Conservation (phyloP, 2,797 vertebrate genomes). For the Chiloscyllium punctatum region DNA sequence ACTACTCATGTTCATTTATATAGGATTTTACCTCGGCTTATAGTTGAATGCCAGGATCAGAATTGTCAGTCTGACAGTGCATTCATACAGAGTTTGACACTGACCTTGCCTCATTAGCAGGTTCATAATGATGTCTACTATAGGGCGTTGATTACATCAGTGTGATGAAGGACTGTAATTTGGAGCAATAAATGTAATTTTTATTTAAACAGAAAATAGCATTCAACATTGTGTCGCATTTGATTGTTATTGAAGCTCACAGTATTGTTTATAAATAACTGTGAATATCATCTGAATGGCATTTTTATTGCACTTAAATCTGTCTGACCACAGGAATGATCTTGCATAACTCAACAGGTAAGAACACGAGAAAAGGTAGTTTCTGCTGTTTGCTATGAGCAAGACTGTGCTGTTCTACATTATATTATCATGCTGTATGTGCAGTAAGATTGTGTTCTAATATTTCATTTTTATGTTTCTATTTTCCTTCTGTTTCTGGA, state of each 20-base stretch:
- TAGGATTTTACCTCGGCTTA: neutral
- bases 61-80: neutral
- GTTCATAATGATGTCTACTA: constrained; percentile 47
- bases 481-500: constrained; percentile 46
- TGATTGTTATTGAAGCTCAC: constrained; percentile 50
- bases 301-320: constrained; percentile 49
- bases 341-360: constrained; percentile 45
- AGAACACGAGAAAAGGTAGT: constrained; percentile 38
- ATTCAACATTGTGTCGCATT: constrained; percentile 53
- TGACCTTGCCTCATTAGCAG: constrained; percentile 50
- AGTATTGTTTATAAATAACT: constrained; percentile 52
- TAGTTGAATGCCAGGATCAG: neutral
- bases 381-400: neutral
- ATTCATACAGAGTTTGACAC: constrained; percentile 39
- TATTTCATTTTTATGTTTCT: constrained; percentile 31
- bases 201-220: constrained; percentile 53
- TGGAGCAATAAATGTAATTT: constrained; percentile 49
- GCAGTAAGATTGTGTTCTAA: constrained; percentile 40
- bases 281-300: constrained; percentile 46
- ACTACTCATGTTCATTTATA: neutral
- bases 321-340: constrained; percentile 41
- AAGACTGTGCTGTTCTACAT: constrained; percentile 15
- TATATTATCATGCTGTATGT: constrained; percentile 52
- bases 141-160: constrained; percentile 52
- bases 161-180: constrained; percentile 60